These are phyloP conservation scores for Trogon melanurus DNA, from an alignment of 2,113 vertebrate species.

Conservation along the genomic window DNA sequence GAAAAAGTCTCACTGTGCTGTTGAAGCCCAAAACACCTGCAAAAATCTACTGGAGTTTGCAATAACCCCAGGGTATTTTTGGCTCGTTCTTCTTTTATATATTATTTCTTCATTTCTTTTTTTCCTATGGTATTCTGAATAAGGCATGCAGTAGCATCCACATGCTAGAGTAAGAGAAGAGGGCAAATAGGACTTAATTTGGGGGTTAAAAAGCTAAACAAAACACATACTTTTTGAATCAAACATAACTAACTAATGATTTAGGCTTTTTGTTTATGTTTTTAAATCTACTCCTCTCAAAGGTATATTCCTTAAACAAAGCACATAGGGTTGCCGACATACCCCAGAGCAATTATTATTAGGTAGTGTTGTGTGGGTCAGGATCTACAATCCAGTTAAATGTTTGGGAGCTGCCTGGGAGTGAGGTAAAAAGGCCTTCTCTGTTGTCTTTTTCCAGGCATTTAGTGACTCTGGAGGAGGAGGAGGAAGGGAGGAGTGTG, in stretches of 20 bases:
- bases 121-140: background rate
- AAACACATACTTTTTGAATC: background rate
- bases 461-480: background rate
- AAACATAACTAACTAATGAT: background rate
- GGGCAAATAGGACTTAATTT: background rate
- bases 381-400: background rate
- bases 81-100: constrained; percentile 6
- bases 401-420: background rate
- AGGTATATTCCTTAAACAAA: background rate
- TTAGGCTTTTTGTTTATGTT: background rate
- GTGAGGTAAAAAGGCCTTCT: background rate
- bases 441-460: background rate
- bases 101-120: background rate
- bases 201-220: background rate
- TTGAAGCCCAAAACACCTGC: constrained; percentile 45
- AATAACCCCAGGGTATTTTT: constrained; percentile 41
- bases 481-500: background rate
- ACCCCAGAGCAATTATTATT: background rate
- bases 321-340: fast-evolving
- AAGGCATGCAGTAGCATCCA: background rate
- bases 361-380: background rate
- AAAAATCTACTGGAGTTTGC: constrained; percentile 47
- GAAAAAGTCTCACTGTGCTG: constrained; percentile 45
- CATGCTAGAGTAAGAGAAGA: background rate
- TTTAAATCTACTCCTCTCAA: background rate